Evolutionary conservation across 2,113 vertebrate genomes (phyloP), one percentile per base, ranked within the genome.

Genomic region (Pygoscelis adeliae): DNA sequence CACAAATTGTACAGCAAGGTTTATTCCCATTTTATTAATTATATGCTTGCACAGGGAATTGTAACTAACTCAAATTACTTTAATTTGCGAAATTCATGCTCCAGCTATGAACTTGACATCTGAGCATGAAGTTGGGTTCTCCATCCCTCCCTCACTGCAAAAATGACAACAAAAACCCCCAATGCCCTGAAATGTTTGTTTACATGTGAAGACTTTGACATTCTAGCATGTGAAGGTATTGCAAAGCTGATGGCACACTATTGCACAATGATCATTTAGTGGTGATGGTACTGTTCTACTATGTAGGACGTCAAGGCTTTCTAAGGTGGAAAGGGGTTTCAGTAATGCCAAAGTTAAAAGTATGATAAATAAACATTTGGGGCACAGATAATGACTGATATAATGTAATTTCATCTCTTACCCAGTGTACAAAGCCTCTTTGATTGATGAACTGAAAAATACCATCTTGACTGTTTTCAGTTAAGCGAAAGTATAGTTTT

Each of bases 11-110:
- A 72, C 73, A 88, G 91, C 89, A 93, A 96, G 63, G 87, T 96
- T 97, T 96, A 89, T 94, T 97, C 96, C 89, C 89, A 85, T 96
- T 94, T 87, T 97, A 95, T 96, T 98, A 97, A 96, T 97, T 96
- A 93, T n/a, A 86, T 94, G 76, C 79, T 93, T 93, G 76, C 79
- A 63, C 67, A 81, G 92, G 91, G 91, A 95, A 78, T 96, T 96
- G 59, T 93, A 90, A 87, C 85, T 59, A 93, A 78, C 62, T 93
- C 58, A 66, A 22, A 89, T 96, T 58, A 79, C 83, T 92, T 96
- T 81, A 91, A 94, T 97, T 93, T 96, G 88, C 72, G 87, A 94
- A 92, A 87, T 73, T 59, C 63, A 10, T 82, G 73, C 81, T 90
- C 44, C 56, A 74, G 27, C 42, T 92, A 50, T 93, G 89, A 92